A percentile compares a stretch with the other conserved stretches of the same genome.
phyloP scores from a whole-genome alignment of 2,797 vertebrate species.

The Otolemur crassicaudatus region DNA sequence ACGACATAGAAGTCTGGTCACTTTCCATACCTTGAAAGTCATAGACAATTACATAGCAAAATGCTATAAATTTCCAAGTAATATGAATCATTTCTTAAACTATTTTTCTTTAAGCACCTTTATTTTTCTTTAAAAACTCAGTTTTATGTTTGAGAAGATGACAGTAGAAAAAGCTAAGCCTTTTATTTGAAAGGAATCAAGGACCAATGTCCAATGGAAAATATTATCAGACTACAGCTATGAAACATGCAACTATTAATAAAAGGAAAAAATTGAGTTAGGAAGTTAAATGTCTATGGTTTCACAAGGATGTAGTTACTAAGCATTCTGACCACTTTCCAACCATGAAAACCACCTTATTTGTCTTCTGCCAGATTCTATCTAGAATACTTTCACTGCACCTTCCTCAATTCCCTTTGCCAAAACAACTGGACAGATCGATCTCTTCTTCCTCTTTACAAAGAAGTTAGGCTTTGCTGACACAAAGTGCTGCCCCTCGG shows the following conservation, averaged over 20 bases:
- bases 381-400: not conserved
- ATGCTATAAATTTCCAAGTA: constrained; percentile 6
- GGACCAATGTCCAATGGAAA: not conserved
- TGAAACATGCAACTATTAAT: not conserved
- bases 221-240: not conserved
- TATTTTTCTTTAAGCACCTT: not conserved
- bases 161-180: not conserved
- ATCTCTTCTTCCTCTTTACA: not conserved
- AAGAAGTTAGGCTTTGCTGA: not conserved
- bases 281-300: not conserved
- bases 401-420: not conserved
- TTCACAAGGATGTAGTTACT: not conserved
- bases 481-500: not conserved
- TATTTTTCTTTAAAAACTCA: constrained; percentile 7
- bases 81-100: not conserved
- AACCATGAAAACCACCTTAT: not conserved
- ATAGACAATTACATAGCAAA: not conserved
- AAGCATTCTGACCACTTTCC: not conserved
- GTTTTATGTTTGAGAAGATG: not conserved
- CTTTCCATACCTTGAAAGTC: constrained; percentile 13
- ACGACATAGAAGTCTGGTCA: not conserved
- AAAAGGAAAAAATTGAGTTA: not conserved
- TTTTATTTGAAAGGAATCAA: not conserved
- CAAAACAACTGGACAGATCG: not conserved
- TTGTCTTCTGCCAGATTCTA: not conserved